These are phyloP conservation scores for Aptenodytes forsteri DNA, from an alignment of 2,113 vertebrate species.

Conservation along the genomic window DNA sequence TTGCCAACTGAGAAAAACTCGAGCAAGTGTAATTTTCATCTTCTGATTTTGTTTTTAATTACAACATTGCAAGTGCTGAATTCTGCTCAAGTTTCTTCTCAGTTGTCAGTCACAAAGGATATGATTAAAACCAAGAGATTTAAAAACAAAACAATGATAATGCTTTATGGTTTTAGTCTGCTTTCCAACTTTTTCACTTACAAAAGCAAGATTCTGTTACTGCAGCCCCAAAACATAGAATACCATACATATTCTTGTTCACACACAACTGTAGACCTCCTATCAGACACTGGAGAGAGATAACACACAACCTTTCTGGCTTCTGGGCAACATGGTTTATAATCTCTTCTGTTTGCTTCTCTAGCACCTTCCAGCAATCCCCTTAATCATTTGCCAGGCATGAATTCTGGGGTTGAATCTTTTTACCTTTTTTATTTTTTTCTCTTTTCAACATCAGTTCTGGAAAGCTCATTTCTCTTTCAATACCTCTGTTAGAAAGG, in stretches of 20 bases:
- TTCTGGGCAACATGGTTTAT: background rate
- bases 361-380: background rate
- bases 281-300: background rate
- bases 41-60: background rate
- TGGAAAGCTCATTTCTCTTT: background rate
- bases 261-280: background rate
- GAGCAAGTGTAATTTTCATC: background rate
- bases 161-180: background rate
- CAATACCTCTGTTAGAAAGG: background rate
- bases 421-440: background rate
- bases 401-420: background rate
- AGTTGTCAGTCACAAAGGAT: background rate
- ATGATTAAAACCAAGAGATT: background rate
- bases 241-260: background rate
- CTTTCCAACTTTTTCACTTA: background rate
- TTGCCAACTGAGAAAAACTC: background rate
- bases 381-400: background rate
- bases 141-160: background rate
- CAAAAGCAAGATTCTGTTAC: background rate
- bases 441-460: background rate
- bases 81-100: background rate
- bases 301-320: background rate
- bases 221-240: background rate
- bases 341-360: background rate
- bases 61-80: background rate